phyloP scores from a whole-genome alignment of 2,113 vertebrate genomes.

The Thamnaconus septentrionalis region DNA sequence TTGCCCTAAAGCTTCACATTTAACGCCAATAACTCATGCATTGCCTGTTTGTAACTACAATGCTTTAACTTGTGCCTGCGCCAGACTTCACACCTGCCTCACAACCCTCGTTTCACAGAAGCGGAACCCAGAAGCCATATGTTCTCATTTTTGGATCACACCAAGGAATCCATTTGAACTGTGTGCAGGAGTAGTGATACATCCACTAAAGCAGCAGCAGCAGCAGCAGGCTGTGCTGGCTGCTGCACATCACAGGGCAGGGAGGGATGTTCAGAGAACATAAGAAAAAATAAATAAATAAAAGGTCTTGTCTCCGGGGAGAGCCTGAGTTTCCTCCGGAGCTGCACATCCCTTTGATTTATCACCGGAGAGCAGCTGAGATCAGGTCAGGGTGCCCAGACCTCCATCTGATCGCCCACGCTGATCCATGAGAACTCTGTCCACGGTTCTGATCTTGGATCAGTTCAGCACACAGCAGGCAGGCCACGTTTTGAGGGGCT shows the following conservation, averaged over 20 bases:
- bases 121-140: too few relatives aligned
- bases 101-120: too few relatives aligned
- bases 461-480: too few relatives aligned
- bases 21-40: background rate
- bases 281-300: constrained; percentile 1
- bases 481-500: too few relatives aligned
- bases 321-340: constrained; percentile 25
- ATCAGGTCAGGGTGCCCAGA: constrained; percentile 23
- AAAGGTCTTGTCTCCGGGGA: constrained; percentile 14
- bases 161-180: too few relatives aligned
- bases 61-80: too few relatives aligned
- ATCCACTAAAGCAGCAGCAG: background rate
- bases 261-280: constrained; percentile 1
- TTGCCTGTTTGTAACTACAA: too few relatives aligned
- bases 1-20: too few relatives aligned
- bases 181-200: too few relatives aligned
- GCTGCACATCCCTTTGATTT: constrained; percentile 32
- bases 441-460: constrained; percentile 66
- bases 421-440: constrained; percentile 50
- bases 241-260: constrained; percentile 14
- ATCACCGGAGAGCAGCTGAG: constrained; percentile 38
- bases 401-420: constrained; percentile 11
- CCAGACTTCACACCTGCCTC: too few relatives aligned
- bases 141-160: too few relatives aligned
- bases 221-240: background rate